These are phyloP conservation scores for Drosophila hydei DNA, from an alignment of 1,140 invertebrate species.

Conservation along the genomic window DNA sequence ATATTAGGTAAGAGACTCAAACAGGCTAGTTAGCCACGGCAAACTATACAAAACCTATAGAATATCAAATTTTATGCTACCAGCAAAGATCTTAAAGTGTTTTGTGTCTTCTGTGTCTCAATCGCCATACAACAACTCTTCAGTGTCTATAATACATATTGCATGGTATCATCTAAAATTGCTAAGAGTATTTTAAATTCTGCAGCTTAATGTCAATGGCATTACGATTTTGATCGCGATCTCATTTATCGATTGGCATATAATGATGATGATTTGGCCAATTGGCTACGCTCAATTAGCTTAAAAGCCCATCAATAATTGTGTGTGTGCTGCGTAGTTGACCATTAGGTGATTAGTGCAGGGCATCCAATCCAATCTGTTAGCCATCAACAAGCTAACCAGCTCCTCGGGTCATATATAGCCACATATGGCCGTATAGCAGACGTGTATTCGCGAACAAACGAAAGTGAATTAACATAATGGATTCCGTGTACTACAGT, in stretches of 20 bases:
- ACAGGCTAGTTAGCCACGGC: too few relatives aligned
- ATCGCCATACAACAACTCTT: too few relatives aligned
- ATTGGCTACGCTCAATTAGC: slow-evolving; percentile 65
- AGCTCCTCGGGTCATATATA: background rate
- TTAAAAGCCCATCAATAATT: slow-evolving; percentile 63
- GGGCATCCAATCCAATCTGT: slow-evolving; percentile 8
- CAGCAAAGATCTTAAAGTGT: too few relatives aligned
- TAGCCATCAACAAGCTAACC: slow-evolving; percentile 43
- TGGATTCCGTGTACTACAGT: slow-evolving; percentile 52
- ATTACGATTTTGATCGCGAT: slow-evolving; percentile 29
- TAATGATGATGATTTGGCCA: slow-evolving; percentile 10
- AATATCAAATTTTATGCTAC: too few relatives aligned
- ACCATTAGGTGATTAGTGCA: slow-evolving; percentile 37
- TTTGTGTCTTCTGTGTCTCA: too few relatives aligned
- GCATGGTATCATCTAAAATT: too few relatives aligned
- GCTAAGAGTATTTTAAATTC: background rate
- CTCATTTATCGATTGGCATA: slow-evolving; percentile 10
- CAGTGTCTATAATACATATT: too few relatives aligned
- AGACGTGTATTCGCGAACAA: slow-evolving; percentile 12
- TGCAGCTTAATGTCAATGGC: slow-evolving; percentile 1
- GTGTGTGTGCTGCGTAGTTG: slow-evolving; percentile 2
- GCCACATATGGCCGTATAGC: background rate
- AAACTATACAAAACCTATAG: too few relatives aligned
- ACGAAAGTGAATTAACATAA: slow-evolving; percentile 73
- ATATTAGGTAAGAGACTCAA: too few relatives aligned